A percentile compares a stretch with the other conserved stretches of the same genome.
phyloP scores from a whole-genome alignment of 2,113 vertebrate genomes.

The Dolichotis patagonum region DNA sequence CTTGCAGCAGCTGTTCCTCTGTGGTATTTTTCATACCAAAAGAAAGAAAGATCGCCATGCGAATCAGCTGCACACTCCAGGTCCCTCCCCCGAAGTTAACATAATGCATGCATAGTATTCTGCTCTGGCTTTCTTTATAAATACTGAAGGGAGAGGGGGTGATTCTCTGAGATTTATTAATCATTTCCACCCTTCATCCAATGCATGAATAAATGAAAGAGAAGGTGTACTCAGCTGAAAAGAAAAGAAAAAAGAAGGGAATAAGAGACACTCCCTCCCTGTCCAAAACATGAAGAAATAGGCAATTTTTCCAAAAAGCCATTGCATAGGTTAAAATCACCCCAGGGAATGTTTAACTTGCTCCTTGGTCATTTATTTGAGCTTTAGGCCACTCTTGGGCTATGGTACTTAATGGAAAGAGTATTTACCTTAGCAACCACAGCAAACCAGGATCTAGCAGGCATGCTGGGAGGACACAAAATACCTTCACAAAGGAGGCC shows the following conservation, averaged over 20 bases:
- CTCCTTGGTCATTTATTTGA: constrained; percentile 81
- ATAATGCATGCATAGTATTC: not conserved
- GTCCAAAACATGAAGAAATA: constrained; percentile 77
- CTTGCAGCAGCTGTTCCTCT: constrained; percentile 19
- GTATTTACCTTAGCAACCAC: constrained; percentile 81
- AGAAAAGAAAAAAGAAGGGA: constrained; percentile 57
- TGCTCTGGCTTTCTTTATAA: constrained; percentile 48
- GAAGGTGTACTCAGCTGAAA: constrained; percentile 52
- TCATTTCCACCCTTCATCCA: constrained; percentile 60
- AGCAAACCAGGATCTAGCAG: constrained; percentile 73
- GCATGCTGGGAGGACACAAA: constrained; percentile 75
- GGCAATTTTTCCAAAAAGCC: constrained; percentile 80
- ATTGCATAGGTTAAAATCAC: constrained; percentile 79
- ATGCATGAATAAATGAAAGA: constrained; percentile 69
- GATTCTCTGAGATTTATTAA: constrained; percentile 69
- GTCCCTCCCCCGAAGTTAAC: constrained; percentile 59
- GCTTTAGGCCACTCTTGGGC: constrained; percentile 78
- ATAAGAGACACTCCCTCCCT: constrained; percentile 51
- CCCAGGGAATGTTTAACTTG: constrained; percentile 78
- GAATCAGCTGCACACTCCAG: not conserved
- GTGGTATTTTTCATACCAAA: constrained; percentile 42
- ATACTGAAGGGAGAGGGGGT: not conserved
- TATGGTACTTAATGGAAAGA: constrained; percentile 78
- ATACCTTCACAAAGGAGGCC: constrained; percentile 71
- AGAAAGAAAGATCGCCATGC: not conserved